phyloP scores from a whole-genome alignment of 1,140 invertebrate genomes.

The Tetragnatha versicolor region DNA sequence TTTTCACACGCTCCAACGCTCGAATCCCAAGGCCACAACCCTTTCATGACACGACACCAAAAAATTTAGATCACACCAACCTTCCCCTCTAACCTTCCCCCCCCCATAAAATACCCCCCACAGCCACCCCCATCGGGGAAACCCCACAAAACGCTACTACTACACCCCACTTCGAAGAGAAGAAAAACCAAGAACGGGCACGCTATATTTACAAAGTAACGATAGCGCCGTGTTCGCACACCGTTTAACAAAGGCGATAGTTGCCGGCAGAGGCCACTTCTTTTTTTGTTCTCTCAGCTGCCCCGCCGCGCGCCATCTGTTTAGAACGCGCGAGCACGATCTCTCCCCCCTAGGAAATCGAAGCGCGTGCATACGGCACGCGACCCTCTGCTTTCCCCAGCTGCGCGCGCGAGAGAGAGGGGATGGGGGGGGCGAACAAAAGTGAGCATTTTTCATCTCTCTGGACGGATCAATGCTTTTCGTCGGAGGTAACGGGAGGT shows the following conservation, averaged over 20 bases:
- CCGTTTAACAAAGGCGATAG: conserved; percentile 49
- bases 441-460: too few relatives aligned
- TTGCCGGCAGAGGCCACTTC: conserved; percentile 11
- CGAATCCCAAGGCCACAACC: too few relatives aligned
- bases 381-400: conserved; percentile 8
- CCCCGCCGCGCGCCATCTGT: conserved; percentile 37
- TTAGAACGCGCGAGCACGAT: conserved; percentile 34
- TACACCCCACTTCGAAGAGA: not conserved
- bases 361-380: conserved; percentile 43
- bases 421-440: too few relatives aligned
- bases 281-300: conserved; percentile 30
- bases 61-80: too few relatives aligned
- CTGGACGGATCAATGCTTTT: too few relatives aligned
- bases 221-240: conserved; percentile 47
- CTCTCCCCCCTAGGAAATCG: conserved; percentile 12
- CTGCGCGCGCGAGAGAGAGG: not conserved
- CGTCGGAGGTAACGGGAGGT: too few relatives aligned
- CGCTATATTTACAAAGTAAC: conserved; percentile 53
- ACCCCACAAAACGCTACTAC: too few relatives aligned
- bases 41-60: too few relatives aligned
- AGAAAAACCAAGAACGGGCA: conserved; percentile 15
- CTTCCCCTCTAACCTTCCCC: too few relatives aligned
- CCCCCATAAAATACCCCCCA: not conserved
- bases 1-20: too few relatives aligned
- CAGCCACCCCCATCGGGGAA: too few relatives aligned